These are phyloP conservation scores for Lepidurus apus DNA, from an alignment of 1,140 invertebrate species.

Conservation along the genomic window DNA sequence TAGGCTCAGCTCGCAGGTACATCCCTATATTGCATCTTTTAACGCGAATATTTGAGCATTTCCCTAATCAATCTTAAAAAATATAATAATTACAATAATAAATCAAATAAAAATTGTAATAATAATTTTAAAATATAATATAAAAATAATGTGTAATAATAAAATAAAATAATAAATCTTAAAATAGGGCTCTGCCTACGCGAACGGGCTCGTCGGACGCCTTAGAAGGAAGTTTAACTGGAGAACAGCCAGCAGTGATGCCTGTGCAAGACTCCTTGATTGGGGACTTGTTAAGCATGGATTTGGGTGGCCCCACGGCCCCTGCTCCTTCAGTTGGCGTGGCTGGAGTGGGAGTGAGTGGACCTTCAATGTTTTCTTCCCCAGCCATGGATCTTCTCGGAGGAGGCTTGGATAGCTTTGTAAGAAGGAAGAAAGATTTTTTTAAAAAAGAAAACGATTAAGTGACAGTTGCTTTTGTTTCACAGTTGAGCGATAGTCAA, in stretches of 20 bases:
- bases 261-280: conserved; percentile 89
- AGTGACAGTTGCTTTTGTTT: background rate
- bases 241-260: conserved; percentile 64
- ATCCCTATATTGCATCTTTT: background rate
- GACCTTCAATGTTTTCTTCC: conserved; percentile 45
- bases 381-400: conserved; percentile 63
- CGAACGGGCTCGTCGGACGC: conserved; percentile 35
- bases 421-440: conserved; percentile 45
- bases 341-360: conserved; percentile 49
- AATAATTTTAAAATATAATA: too few relatives aligned
- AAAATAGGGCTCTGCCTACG: conserved; percentile 16
- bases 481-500: conserved; percentile 50
- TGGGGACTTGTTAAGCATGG: conserved; percentile 94
- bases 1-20: conserved; percentile 33
- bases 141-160: too few relatives aligned
- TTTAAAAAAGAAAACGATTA: too few relatives aligned
- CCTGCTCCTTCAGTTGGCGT: conserved; percentile 38
- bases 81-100: too few relatives aligned
- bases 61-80: background rate
- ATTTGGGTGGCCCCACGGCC: conserved; percentile 58
- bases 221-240: conserved; percentile 32
- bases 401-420: conserved; percentile 74
- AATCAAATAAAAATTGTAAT: too few relatives aligned
- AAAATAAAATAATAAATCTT: too few relatives aligned
- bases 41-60: background rate